Conservation (phyloP, 2,113 vertebrate genomes). For the Lophura nycthemera region DNA sequence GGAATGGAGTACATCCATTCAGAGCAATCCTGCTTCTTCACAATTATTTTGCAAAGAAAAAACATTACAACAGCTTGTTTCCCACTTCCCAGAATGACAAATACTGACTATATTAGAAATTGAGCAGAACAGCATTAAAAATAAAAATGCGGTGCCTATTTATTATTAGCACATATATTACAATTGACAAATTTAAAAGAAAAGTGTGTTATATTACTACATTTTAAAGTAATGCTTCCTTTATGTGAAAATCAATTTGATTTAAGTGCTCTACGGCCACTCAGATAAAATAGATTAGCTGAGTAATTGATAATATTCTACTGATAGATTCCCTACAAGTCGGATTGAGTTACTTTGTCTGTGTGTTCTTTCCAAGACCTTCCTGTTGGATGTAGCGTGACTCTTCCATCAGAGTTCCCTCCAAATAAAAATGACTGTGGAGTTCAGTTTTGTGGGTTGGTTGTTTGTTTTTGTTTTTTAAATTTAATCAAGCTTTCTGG, state of each 20-base stretch:
- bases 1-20: not conserved
- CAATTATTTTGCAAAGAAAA: not conserved
- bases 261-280: not conserved
- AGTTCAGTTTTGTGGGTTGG: not conserved
- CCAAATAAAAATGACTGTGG: not conserved
- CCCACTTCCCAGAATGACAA: not conserved
- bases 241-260: constrained; percentile 36
- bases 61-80: not conserved
- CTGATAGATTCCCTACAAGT: not conserved
- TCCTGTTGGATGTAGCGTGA: not conserved
- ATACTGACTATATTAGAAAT: not conserved
- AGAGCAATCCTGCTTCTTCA: not conserved
- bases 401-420: not conserved
- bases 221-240: constrained; percentile 28
- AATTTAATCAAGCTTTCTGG: not conserved
- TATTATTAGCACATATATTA: not conserved
- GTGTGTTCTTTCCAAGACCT: not conserved
- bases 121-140: not conserved
- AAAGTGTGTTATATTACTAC: not conserved
- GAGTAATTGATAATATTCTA: not conserved
- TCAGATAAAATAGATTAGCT: constrained; percentile 40
- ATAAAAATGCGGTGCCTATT: not conserved
- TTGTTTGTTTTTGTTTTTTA: not conserved
- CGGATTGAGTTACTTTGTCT: not conserved
- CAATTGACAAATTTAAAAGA: not conserved